These are phyloP conservation scores for Siniperca knerii DNA, from an alignment of 2,113 vertebrate genomes.

Conservation along the genomic window DNA sequence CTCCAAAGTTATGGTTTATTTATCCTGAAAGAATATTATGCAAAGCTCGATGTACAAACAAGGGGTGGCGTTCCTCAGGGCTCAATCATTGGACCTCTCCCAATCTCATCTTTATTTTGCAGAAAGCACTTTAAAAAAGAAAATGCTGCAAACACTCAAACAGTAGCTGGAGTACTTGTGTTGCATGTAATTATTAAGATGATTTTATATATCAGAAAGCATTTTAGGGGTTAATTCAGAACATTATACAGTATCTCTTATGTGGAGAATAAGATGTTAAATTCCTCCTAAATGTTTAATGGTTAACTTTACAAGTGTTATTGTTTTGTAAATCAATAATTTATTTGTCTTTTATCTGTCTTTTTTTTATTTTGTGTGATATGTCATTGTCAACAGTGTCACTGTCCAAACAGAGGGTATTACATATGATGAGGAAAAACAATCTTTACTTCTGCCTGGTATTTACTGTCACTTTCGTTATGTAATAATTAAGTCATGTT, in stretches of 20 bases:
- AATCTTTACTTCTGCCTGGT: background rate
- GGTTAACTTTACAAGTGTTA: slow-evolving; percentile 12
- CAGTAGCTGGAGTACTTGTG: background rate
- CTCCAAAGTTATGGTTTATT: slow-evolving; percentile 27
- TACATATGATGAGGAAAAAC: background rate
- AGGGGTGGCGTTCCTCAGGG: slow-evolving; percentile 63
- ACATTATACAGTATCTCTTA: slow-evolving; percentile 25
- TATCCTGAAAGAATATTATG: slow-evolving; percentile 24
- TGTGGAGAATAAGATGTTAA: background rate
- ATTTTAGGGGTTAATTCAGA: slow-evolving; percentile 2
- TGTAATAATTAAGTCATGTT: background rate
- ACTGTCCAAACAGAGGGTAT: background rate
- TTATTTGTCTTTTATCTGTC: background rate
- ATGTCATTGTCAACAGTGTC: background rate
- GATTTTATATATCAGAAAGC: slow-evolving; percentile 19
- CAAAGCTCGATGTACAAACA: slow-evolving; percentile 33
- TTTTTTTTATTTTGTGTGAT: background rate
- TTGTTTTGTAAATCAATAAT: slow-evolving; percentile 46
- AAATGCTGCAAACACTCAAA: slow-evolving; percentile 54
- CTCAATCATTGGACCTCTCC: slow-evolving; percentile 39
- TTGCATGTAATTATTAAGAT: slow-evolving; percentile 24
- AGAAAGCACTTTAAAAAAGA: slow-evolving; percentile 63
- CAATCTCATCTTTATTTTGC: slow-evolving; percentile 43
- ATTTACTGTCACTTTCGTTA: background rate
- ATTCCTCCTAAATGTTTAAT: slow-evolving; percentile 22